These are phyloP conservation scores for Trypoxylon attenuatum DNA, from an alignment of 2,888 invertebrate species.

Conservation along the genomic window DNA sequence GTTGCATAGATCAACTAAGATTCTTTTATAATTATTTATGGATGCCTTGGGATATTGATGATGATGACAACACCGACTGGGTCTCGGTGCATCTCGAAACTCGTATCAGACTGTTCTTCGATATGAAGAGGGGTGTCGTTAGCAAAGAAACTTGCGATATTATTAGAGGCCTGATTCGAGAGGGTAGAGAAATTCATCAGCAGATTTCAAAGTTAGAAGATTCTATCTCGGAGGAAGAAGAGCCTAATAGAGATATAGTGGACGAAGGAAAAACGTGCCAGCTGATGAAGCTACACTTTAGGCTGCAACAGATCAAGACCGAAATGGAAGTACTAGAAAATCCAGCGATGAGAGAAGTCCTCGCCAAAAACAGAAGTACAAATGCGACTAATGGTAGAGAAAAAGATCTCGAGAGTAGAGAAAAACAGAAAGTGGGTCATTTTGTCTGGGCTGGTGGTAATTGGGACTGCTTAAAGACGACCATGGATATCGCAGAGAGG, in stretches of 20 bases:
- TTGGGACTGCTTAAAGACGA: constrained; percentile 74
- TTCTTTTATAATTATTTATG: constrained; percentile 82
- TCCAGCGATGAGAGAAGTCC: constrained; percentile 77
- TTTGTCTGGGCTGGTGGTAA: constrained; percentile 75
- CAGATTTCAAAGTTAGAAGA: constrained; percentile 74
- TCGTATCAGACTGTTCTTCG: constrained; percentile 78
- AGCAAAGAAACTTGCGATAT: constrained; percentile 76
- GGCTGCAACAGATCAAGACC: constrained; percentile 77
- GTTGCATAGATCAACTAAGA: constrained; percentile 80
- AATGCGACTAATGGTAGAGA: constrained; percentile 39
- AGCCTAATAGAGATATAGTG: constrained; percentile 46
- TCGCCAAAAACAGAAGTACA: constrained; percentile 61
- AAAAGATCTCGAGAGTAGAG: constrained; percentile 56
- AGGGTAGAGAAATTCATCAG: constrained; percentile 76
- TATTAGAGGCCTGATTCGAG: constrained; percentile 76
- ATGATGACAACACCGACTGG: constrained; percentile 79
- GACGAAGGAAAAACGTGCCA: constrained; percentile 73
- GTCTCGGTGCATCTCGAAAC: constrained; percentile 76
- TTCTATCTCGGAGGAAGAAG: constrained; percentile 69
- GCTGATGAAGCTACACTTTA: constrained; percentile 77
- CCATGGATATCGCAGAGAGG: constrained; percentile 73
- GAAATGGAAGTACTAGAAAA: constrained; percentile 80
- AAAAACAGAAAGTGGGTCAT: constrained; percentile 60
- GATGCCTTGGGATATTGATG: constrained; percentile 84
- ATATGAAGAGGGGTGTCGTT: constrained; percentile 77